These are phyloP conservation scores for Augochlora pura DNA, from an alignment of 1,140 invertebrate species.

Conservation along the genomic window DNA sequence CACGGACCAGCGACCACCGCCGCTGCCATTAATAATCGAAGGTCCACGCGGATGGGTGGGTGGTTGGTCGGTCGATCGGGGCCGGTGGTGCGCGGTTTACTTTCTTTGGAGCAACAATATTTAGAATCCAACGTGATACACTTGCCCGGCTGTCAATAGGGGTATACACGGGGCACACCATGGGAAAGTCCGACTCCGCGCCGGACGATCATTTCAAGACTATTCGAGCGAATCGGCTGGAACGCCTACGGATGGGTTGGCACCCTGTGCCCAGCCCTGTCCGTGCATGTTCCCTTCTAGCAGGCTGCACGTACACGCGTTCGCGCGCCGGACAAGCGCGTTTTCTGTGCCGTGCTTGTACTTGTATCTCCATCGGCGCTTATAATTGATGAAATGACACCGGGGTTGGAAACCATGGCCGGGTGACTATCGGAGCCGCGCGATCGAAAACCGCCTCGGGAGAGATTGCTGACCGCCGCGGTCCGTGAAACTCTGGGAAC, in stretches of 20 bases:
- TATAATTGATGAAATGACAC: slow-evolving; percentile 72
- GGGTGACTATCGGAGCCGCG: no score
- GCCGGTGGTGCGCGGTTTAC: slow-evolving; percentile 41
- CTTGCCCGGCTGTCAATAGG: slow-evolving; percentile 42
- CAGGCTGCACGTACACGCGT: not conserved
- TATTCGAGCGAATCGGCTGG: slow-evolving; percentile 53
- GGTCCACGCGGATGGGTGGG: slow-evolving; percentile 39
- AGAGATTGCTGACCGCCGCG: no score
- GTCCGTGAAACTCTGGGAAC: no score
- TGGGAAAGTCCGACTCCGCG: slow-evolving; percentile 40
- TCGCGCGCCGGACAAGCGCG: not conserved
- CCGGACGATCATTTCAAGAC: slow-evolving; percentile 33
- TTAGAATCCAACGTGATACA: slow-evolving; percentile 36
- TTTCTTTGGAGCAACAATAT: slow-evolving; percentile 62
- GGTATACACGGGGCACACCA: not conserved
- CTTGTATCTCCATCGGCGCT: slow-evolving; percentile 47
- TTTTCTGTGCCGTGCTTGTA: not conserved
- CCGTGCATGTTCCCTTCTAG: slow-evolving; percentile 6
- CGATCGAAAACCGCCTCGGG: no score
- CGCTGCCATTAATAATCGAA: slow-evolving; percentile 71
- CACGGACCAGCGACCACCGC: slow-evolving; percentile 55
- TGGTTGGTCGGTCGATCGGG: slow-evolving; percentile 7
- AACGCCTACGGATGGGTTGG: slow-evolving; percentile 53
- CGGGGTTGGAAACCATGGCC: slow-evolving; percentile 2
- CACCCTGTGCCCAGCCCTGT: slow-evolving; percentile 39